phyloP scores from a whole-genome alignment of 2,113 vertebrate species.

The Vimba vimba region DNA sequence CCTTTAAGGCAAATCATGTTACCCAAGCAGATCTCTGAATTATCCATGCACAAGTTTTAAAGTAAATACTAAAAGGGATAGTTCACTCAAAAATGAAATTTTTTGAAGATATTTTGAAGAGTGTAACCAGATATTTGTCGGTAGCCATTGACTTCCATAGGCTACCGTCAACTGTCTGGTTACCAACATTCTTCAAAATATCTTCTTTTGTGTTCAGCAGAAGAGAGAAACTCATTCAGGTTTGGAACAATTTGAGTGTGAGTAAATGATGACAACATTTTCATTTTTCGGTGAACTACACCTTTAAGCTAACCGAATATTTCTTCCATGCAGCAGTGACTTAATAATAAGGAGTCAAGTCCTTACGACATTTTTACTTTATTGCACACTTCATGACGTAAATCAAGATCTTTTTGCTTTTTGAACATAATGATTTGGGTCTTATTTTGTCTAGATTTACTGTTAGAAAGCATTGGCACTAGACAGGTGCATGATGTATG shows the following conservation, averaged over 20 bases:
- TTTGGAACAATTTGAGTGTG: too few relatives aligned
- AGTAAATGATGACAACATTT: too few relatives aligned
- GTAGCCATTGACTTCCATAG: too few relatives aligned
- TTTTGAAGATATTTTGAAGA: too few relatives aligned
- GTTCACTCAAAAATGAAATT: too few relatives aligned
- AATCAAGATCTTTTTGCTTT: slow-evolving; percentile 9
- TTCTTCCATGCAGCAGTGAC: neutral
- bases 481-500: neutral
- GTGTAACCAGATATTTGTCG: too few relatives aligned
- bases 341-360: neutral
- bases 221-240: too few relatives aligned
- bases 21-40: slow-evolving; percentile 24
- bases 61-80: neutral
- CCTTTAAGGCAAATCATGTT: slow-evolving; percentile 34
- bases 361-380: slow-evolving; percentile 11
- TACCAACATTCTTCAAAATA: too few relatives aligned
- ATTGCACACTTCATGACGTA: neutral
- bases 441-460: slow-evolving; percentile 25
- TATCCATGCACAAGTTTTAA: slow-evolving; percentile 1
- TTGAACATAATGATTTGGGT: neutral
- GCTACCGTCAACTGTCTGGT: too few relatives aligned
- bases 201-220: too few relatives aligned
- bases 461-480: slow-evolving; percentile 7
- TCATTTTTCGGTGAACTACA: too few relatives aligned
- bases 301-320: neutral